Conservation (phyloP, 1,140 invertebrate genomes). For the Sycophila sp. region DNA sequence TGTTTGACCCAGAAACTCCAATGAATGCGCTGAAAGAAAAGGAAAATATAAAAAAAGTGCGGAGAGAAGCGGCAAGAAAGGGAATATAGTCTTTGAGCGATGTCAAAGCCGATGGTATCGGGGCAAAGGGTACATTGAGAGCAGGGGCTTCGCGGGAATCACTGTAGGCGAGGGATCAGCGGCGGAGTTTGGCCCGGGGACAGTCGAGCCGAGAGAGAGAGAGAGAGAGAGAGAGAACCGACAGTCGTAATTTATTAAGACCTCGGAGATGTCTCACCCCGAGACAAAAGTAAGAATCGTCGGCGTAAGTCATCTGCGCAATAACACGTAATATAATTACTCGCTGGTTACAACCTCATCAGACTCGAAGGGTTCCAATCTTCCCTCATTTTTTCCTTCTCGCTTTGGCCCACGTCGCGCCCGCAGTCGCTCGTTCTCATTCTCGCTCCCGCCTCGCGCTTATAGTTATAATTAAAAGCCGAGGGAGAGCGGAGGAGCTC, state of each 20-base stretch:
- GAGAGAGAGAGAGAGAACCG: background rate
- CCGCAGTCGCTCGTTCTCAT: background rate
- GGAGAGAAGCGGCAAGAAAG: no score
- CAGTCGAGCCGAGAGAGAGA: background rate
- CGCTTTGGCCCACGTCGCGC: background rate
- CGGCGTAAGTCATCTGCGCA: slow-evolving; percentile 9
- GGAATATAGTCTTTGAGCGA: no score
- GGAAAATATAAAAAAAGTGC: no score
- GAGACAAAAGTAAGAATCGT: background rate
- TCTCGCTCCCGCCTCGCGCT: background rate
- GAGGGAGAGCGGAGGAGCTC: background rate
- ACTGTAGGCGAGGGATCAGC: no score
- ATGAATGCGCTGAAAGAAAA: no score
- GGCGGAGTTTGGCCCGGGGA: no score
- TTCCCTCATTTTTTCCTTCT: background rate
- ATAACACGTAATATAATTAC: slow-evolving; percentile 32
- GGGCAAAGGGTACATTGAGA: no score
- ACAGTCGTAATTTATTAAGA: slow-evolving; percentile 2
- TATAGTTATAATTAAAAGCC: slow-evolving; percentile 24
- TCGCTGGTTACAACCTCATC: slow-evolving; percentile 23
- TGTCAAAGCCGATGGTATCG: no score
- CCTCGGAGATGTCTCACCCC: background rate
- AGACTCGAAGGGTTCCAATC: background rate
- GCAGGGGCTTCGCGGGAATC: background rate
- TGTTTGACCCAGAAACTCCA: no score